Evolutionary conservation across 1,140 invertebrate species (phyloP), one percentile per base, ranked within the genome.

Genomic region (Arctopsyche grandis): DNA sequence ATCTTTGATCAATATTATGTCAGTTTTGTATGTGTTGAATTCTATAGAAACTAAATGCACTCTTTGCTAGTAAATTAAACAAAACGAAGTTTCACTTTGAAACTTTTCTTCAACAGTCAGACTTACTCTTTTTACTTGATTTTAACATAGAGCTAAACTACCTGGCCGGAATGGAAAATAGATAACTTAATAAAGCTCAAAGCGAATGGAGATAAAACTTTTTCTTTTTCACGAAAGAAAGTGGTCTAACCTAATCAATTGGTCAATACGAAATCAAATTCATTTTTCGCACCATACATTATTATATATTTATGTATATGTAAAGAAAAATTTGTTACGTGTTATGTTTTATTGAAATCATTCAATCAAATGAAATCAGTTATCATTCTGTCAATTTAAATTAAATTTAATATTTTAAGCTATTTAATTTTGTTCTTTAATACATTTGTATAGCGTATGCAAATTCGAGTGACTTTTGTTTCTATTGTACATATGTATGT

Each of bases 181-280:
- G 74, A 76, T 38, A 76, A 76, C 22, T 76, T 26, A 19, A 76
- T 76, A 76, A 63, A 43, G 74, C 48, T 76, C 56, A 75, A 58
- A 60, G 73, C 9, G 73, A 29, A 58, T 21, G 43, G 44, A 38
- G 46, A 12, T 9, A 48, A 75, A 75, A 75, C 69, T 73, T 75
- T 10, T 60, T 24, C 73, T 75, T 71, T 74, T 73, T n/a, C 69
- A 19, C 56, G 19, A 60, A 60, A 5, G 56, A 9, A 19, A 38
- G 16, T 19, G 21, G n/a, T 60, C n/a, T 60, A 60, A 60, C 56
- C 56, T 19, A 60, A 60, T 60, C 56, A 19, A 60, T 3, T 7
- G 29, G 29, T 7, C 29, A 38, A 38, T 60, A 21, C 56, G 3
- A 10, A 19, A 60, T 60, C 19, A 16, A 21, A 60, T 60, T 60